These are phyloP conservation scores for Ostrea denselamellosa DNA, from an alignment of 1,140 invertebrate species.

Conservation along the genomic window DNA sequence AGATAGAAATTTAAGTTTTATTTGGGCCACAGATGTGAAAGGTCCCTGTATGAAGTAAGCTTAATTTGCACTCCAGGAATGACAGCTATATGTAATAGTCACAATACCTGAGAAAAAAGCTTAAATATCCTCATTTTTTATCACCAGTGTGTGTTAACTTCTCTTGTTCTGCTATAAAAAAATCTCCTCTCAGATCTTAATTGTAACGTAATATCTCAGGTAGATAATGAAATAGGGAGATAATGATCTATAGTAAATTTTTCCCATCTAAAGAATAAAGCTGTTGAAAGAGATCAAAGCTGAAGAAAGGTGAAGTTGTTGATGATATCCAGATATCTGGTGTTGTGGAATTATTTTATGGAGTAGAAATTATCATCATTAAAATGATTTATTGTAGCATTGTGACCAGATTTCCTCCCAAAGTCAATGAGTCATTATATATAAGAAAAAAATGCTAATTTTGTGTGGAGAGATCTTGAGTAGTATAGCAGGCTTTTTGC, in stretches of 20 bases:
- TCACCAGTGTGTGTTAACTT: neutral
- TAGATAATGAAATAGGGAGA: neutral
- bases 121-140: neutral
- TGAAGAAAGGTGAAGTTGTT: neutral
- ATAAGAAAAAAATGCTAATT: neutral
- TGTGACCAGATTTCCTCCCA: neutral
- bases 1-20: neutral
- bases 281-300: neutral
- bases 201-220: conserved; percentile 1
- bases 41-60: neutral
- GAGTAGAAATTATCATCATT: conserved; percentile 27
- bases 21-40: neutral
- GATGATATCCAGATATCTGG: neutral
- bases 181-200: neutral
- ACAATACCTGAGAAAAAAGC: neutral
- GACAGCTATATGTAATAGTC: neutral
- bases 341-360: neutral
- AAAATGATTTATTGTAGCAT: conserved; percentile 12
- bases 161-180: conserved; percentile 1
- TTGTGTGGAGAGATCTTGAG: neutral
- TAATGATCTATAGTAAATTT: neutral
- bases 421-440: neutral
- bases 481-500: neutral
- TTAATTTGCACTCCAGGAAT: neutral
- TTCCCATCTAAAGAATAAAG: neutral